These are phyloP conservation scores for Enteromius argenteus DNA, from an alignment of 2,797 vertebrate species.

Conservation along the genomic window DNA sequence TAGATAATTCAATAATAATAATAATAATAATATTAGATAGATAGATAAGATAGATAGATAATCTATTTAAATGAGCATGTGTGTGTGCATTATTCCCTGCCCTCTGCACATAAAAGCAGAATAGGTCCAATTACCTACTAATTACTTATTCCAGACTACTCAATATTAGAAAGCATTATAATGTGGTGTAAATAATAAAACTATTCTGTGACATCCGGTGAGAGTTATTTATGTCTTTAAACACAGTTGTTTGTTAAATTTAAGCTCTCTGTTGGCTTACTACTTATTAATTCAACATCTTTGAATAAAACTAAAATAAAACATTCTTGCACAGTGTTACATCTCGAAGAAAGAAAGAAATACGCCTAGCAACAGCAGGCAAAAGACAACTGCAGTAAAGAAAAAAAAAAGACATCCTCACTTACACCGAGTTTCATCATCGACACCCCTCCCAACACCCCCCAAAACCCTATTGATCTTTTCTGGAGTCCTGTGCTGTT, in stretches of 20 bases:
- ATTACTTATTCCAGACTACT: neutral
- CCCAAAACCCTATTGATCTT: conserved; percentile 77
- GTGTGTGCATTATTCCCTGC: neutral
- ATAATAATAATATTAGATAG: too few relatives aligned
- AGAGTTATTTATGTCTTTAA: neutral
- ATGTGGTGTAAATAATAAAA: neutral
- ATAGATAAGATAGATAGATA: too few relatives aligned
- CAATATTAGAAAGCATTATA: neutral
- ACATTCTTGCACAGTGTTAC: conserved; percentile 62
- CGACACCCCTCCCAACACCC: conserved; percentile 72
- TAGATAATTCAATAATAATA: neutral
- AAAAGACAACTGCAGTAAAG: conserved; percentile 64
- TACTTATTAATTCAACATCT: neutral
- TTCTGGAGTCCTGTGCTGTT: conserved; percentile 71
- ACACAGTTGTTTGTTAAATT: neutral
- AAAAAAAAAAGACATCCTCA: conserved; percentile 55
- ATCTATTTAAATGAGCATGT: neutral
- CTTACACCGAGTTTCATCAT: conserved; percentile 86
- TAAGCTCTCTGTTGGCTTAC: neutral
- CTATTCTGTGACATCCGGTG: neutral
- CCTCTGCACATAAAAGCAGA: neutral
- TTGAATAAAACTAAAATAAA: conserved; percentile 8
- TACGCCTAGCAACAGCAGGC: conserved; percentile 70
- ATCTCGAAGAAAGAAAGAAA: conserved; percentile 48
- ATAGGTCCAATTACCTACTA: neutral